A percentile compares a stretch with the other conserved stretches of the same genome.
Evolutionary conservation across 2,888 invertebrate genomes (phyloP).

Genomic region (Agrochola lychnidis): DNA sequence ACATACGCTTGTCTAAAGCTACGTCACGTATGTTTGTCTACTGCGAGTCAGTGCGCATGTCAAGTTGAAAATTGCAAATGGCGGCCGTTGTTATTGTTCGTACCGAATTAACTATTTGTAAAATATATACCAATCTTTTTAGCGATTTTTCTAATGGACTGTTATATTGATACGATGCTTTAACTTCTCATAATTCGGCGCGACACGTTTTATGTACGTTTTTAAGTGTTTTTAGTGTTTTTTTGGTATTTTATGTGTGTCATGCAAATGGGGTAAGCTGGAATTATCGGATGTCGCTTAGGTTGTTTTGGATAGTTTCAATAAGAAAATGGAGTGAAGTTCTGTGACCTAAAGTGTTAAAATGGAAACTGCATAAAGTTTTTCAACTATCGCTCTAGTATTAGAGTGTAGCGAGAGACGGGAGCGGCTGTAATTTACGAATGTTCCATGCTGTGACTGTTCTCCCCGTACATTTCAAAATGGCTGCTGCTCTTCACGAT

Average conservation of each 20-base stretch:
- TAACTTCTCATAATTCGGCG: conserved; percentile 88
- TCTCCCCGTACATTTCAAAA: conserved; percentile 91
- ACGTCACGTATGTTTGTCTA: conserved; percentile 86
- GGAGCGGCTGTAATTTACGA: conserved; percentile 85
- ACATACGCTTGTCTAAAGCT: conserved; percentile 78
- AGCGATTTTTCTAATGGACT: conserved; percentile 91
- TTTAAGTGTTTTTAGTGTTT: conserved; percentile 90
- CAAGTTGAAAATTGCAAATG: conserved; percentile 98
- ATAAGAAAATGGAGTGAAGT: conserved; percentile 88
- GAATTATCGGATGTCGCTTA: conserved; percentile 91
- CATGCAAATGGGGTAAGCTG: conserved; percentile 94
- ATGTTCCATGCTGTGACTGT: conserved; percentile 91
- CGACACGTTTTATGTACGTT: conserved; percentile 88
- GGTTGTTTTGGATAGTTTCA: conserved; percentile 91
- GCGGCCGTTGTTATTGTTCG: conserved; percentile 99
- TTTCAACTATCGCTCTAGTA: conserved; percentile 77
- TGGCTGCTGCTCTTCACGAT: conserved; percentile 91
- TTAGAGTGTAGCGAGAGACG: conserved; percentile 76
- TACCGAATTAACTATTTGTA: conserved; percentile 95
- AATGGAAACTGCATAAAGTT: conserved; percentile 87
- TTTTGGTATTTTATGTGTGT: conserved; percentile 93
- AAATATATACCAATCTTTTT: conserved; percentile 93
- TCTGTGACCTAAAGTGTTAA: conserved; percentile 86
- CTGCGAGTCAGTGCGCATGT: conserved; percentile 92
- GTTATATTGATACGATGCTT: conserved; percentile 89